phyloP scores from a whole-genome alignment of 2,113 vertebrate genomes.

The Planiliza haematocheilus region DNA sequence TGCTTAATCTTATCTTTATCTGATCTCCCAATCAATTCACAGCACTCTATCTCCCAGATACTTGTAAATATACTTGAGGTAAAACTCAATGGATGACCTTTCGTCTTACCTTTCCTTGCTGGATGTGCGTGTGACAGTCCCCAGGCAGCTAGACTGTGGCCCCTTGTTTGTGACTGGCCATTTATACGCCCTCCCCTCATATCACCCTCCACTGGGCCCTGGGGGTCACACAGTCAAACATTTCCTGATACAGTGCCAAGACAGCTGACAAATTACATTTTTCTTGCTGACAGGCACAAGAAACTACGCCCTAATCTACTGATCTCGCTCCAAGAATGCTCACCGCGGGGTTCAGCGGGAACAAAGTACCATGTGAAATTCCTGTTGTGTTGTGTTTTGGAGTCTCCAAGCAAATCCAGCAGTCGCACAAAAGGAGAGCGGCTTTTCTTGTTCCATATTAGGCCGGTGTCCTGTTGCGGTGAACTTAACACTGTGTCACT shows the following conservation, averaged over 20 bases:
- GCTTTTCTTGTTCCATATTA: conserved; percentile 49
- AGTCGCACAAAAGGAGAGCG: neutral
- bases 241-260: conserved; percentile 68
- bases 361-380: conserved; percentile 43
- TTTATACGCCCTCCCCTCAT: conserved; percentile 55
- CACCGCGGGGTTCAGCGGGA: conserved; percentile 17
- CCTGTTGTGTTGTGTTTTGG: conserved; percentile 53
- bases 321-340: conserved; percentile 49
- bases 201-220: conserved; percentile 7
- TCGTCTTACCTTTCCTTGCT: conserved; percentile 62
- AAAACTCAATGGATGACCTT: too few relatives aligned
- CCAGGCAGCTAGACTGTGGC: conserved; percentile 39
- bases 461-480: conserved; percentile 25
- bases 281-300: conserved; percentile 62
- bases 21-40: too few relatives aligned
- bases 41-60: too few relatives aligned
- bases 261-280: conserved; percentile 54
- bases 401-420: conserved; percentile 36
- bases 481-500: neutral
- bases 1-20: too few relatives aligned
- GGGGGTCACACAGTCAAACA: conserved; percentile 57
- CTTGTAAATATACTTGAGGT: too few relatives aligned
- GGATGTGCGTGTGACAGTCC: conserved; percentile 38
- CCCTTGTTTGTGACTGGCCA: neutral
- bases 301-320: conserved; percentile 53